These are phyloP conservation scores for Chiridota heheva DNA, from an alignment of 35 echinoderm and acorn worm genomes.

Conservation along the genomic window DNA sequence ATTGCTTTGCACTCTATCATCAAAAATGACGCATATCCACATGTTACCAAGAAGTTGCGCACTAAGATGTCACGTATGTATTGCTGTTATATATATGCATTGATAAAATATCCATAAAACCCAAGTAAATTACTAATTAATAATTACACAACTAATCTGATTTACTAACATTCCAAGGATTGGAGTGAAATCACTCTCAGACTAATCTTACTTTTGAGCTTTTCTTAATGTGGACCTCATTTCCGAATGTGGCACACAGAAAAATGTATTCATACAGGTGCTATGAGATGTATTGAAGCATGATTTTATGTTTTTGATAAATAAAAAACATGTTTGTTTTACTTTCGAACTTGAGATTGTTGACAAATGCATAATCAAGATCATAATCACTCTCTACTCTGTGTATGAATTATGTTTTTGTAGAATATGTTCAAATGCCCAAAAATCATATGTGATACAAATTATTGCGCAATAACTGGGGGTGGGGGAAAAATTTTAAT, in stretches of 20 bases:
- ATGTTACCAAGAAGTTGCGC: background rate
- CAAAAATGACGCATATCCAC: background rate
- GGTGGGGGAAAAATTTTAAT: no score
- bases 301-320: background rate
- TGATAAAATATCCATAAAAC: background rate
- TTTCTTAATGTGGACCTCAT: no score
- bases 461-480: constrained; percentile 26
- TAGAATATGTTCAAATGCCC: constrained; percentile 32
- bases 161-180: constrained; percentile 5
- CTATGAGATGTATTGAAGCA: background rate
- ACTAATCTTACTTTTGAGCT: no score
- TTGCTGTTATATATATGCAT: constrained; percentile 2
- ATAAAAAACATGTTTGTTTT: background rate
- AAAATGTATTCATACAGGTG: no score
- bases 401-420: no score
- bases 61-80: background rate
- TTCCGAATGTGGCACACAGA: no score
- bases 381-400: no score
- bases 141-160: background rate
- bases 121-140: background rate
- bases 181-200: background rate
- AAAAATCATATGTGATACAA: constrained; percentile 18
- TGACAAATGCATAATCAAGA: background rate
- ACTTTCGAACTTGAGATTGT: background rate
- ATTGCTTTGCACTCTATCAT: constrained; percentile 15